Evolutionary conservation across 2,113 vertebrate species (phyloP).

Genomic region (Orientallactaga bullata): DNA sequence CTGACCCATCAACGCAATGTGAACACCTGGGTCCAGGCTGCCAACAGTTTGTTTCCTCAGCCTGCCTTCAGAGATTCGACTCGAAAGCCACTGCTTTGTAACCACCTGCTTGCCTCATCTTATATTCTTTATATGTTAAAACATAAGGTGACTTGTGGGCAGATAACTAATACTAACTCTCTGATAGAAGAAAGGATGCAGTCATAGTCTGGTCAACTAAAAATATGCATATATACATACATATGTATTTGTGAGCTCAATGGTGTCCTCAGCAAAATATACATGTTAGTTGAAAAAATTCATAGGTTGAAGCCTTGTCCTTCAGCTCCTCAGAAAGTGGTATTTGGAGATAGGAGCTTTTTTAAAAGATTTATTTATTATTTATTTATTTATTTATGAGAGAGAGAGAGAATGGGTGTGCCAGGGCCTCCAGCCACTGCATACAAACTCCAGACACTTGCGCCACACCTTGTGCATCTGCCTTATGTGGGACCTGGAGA

Average conservation of each 20-base stretch:
- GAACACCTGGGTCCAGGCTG: neutral
- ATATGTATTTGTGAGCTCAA: neutral
- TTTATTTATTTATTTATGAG: no score
- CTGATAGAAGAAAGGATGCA: neutral
- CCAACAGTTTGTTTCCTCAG: neutral
- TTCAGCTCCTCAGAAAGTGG: neutral
- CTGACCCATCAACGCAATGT: fast-evolving
- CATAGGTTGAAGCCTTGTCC: neutral
- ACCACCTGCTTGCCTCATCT: neutral
- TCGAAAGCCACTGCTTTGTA: neutral
- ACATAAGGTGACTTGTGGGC: neutral
- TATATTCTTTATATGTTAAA: neutral
- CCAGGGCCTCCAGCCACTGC: no score
- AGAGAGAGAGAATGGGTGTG: no score
- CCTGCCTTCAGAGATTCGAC: neutral
- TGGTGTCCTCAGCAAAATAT: neutral
- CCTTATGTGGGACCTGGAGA: no score
- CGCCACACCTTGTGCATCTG: no score
- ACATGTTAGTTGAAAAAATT: neutral
- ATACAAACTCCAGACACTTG: no score
- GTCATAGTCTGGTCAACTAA: no score
- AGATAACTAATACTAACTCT: neutral
- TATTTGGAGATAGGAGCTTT: neutral
- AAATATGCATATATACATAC: neutral
- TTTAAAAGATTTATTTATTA: no score